Base-by-base conservation (phyloP, 2,797 vertebrate genomes). In the Falco concolor region DNA sequence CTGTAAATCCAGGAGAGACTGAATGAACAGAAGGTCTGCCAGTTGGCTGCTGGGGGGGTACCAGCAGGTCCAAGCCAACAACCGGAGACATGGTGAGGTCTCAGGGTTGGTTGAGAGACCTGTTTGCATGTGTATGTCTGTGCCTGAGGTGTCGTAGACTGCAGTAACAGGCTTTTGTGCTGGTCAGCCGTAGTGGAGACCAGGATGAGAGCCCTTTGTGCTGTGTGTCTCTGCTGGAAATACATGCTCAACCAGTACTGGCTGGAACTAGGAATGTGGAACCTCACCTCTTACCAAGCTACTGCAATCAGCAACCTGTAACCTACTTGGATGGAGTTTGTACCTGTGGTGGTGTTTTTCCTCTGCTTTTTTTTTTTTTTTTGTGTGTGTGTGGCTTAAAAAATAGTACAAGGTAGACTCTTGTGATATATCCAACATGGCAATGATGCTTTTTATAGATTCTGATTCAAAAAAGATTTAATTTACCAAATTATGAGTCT, bases 141-240 rank as follows among this genome's bases (percentile, higher is more conserved):
- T 53, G 76, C 70, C 20, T 0, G 2, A 59, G 79, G 34, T 45
- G 17, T 0, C 0, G 13, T n/a, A 13, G 13, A 0, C 59, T 80
- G 32, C 36, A 34, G 13, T 19, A 47, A 20, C 0, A 3, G 4
- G 3, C 20, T 47, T 89, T 5, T 64, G 74, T 73, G 50, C 45
- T 9, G 13, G 12, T 60, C 49, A 70, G 74, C 65, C 28, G 1
- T 12, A 12, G 17, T 18, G 28, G 72, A 70, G 47, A 38, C 7
- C 34, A 47, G 50, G 12, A 24, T 0, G 11, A 54, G 24, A 84
- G n/a, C 13, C 28, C 54, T 64, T 72, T 3, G 6, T 79, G 45
- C 27, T 56, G n/a, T 34, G 15, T 50, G 5, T 61, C 6, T 16
- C 34, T 44, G 14, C 63, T 82, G 34, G 34, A 89, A 57, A 32